Evolutionary conservation across 2,797 vertebrate genomes (phyloP).

Genomic region (Gila robusta): DNA sequence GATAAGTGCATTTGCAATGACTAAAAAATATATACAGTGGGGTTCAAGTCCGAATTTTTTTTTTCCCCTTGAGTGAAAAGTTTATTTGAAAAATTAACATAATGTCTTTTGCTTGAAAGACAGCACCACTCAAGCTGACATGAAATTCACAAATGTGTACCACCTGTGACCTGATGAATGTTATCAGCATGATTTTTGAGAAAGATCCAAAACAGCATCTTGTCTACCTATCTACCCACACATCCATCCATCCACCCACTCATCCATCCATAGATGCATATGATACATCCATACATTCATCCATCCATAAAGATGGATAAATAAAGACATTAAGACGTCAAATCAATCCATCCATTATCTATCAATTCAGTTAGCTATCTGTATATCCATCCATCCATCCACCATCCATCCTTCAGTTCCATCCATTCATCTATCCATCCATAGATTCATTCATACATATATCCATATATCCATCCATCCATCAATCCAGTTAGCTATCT

Average conservation of each 20-base stretch:
- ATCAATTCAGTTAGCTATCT: too few species aligned
- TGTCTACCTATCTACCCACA: not conserved
- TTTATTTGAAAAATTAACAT: not conserved
- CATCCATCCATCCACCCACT: accelerated
- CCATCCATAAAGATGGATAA: not conserved
- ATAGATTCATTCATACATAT: too few species aligned
- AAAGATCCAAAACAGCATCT: not conserved
- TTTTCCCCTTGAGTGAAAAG: not conserved
- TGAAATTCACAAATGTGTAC: not conserved
- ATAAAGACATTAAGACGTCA: too few species aligned
- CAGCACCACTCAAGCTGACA: not conserved
- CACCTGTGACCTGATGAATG: not conserved
- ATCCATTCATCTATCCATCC: not conserved
- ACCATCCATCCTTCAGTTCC: too few species aligned
- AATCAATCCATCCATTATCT: too few species aligned
- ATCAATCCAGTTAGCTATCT: not conserved
- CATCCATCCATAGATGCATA: too few species aligned
- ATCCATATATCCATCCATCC: too few species aligned
- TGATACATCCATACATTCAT: not conserved
- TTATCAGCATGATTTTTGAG: not conserved
- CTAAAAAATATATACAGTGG: not conserved
- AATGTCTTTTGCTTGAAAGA: not conserved
- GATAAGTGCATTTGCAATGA: not conserved
- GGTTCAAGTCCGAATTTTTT: not conserved
- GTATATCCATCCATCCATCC: not conserved